A percentile compares a stretch with the other conserved stretches of the same genome.
Evolutionary conservation across 2,888 invertebrate genomes (phyloP).

Genomic region (Chrysomela aeneicollis): DNA sequence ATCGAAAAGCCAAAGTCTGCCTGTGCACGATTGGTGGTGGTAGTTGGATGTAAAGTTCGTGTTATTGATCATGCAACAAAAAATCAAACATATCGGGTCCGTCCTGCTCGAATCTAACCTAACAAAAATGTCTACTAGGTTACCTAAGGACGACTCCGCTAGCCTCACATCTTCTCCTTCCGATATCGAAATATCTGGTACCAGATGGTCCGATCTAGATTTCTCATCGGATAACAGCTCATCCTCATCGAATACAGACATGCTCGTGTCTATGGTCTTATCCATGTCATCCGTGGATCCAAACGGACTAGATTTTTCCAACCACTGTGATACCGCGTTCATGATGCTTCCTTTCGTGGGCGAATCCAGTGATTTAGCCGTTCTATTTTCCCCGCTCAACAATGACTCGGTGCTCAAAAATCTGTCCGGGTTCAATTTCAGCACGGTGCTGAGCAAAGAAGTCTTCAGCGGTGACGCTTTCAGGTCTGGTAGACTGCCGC

Average conservation of each 20-base stretch:
- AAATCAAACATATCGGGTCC: slow-evolving; percentile 61
- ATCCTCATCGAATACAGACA: slow-evolving; percentile 50
- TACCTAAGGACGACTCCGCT: slow-evolving; percentile 6
- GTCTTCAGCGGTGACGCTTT: slow-evolving; percentile 48
- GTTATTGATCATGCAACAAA: slow-evolving; percentile 46
- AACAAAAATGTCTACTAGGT: slow-evolving; percentile 1
- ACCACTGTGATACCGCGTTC: slow-evolving; percentile 58
- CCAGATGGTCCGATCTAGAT: slow-evolving; percentile 35
- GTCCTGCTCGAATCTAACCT: slow-evolving; percentile 45
- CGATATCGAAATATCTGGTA: slow-evolving; percentile 51
- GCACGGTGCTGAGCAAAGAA: slow-evolving; percentile 52
- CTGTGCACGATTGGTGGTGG: slow-evolving; percentile 45
- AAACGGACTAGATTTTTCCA: slow-evolving; percentile 55
- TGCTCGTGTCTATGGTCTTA: slow-evolving; percentile 46
- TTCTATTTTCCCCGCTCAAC: slow-evolving; percentile 43
- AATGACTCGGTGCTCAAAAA: slow-evolving; percentile 57
- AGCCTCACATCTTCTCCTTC: slow-evolving; percentile 30
- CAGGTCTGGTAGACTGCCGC: slow-evolving; percentile 58
- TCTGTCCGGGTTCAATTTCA: slow-evolving; percentile 54
- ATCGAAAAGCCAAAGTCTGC: slow-evolving; percentile 55
- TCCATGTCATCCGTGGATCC: slow-evolving; percentile 52
- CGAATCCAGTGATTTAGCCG: slow-evolving; percentile 52
- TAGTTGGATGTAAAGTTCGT: slow-evolving; percentile 25
- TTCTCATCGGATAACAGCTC: slow-evolving; percentile 44
- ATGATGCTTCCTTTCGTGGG: slow-evolving; percentile 54